Conservation (phyloP, 1,140 invertebrate species). For the Cotesia chilonis region DNA sequence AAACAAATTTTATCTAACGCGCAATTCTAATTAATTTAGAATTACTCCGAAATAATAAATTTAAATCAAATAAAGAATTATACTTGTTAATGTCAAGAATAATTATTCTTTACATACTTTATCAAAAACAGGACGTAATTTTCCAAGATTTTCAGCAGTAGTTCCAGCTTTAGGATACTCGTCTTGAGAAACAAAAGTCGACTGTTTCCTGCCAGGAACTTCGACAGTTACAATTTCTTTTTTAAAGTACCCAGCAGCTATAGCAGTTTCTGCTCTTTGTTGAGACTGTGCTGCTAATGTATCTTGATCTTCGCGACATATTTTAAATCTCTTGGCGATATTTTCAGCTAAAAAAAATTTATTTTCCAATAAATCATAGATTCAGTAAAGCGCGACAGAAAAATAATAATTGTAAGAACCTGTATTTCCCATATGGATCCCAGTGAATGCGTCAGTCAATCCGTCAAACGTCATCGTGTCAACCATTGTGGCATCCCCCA, state of each 20-base stretch:
- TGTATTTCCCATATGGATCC: constrained; percentile 87
- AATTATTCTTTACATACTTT: constrained; percentile 58
- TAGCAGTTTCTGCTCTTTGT: constrained; percentile 72
- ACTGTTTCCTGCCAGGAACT: constrained; percentile 66
- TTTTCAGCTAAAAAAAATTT: constrained; percentile 74
- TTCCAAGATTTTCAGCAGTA: constrained; percentile 69
- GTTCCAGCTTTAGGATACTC: constrained; percentile 75
- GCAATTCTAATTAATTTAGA: no score
- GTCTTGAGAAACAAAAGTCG: constrained; percentile 69
- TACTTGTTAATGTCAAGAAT: no score
- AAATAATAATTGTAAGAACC: constrained; percentile 64
- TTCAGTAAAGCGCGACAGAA: not conserved
- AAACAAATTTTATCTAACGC: no score
- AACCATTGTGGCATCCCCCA: constrained; percentile 73
- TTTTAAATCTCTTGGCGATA: constrained; percentile 75
- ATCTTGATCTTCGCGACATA: constrained; percentile 81
- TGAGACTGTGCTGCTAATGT: constrained; percentile 79
- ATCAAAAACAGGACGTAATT: constrained; percentile 73
- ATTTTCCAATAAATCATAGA: constrained; percentile 1
- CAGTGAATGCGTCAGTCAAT: constrained; percentile 81
- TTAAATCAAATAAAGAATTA: no score
- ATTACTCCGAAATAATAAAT: no score
- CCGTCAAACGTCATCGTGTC: constrained; percentile 84
- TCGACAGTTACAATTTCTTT: constrained; percentile 76
- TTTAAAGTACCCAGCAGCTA: constrained; percentile 73